A percentile compares a stretch with the other conserved stretches of the same genome.
These are phyloP conservation scores for Ellobium chinense DNA, from an alignment of 2,888 invertebrate genomes.

Conservation along the genomic window DNA sequence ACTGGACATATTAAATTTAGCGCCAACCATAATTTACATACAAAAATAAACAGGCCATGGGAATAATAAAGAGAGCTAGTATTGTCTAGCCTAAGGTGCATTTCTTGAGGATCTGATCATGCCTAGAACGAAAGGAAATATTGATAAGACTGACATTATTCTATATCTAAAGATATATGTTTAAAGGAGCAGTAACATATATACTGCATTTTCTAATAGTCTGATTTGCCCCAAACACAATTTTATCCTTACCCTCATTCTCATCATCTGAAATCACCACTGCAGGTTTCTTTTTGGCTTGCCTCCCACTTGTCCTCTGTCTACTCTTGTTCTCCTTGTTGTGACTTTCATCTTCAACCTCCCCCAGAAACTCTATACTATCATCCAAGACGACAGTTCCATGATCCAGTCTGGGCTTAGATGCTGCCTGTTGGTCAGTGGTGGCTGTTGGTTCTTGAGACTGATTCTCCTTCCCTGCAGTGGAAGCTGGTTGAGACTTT, in stretches of 20 bases:
- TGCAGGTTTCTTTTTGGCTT: not conserved
- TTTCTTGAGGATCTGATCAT: too few species aligned
- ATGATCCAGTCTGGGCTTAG: not conserved
- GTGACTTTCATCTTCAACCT: not conserved
- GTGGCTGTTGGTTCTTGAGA: not conserved
- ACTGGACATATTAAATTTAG: too few species aligned
- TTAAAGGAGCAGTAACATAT: not conserved
- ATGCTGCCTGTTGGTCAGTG: not conserved
- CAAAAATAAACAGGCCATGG: too few species aligned
- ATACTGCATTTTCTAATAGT: not conserved
- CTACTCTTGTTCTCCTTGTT: not conserved
- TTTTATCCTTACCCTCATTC: not conserved
- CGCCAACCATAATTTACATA: too few species aligned
- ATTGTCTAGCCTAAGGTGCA: too few species aligned
- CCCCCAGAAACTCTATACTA: conserved; percentile 8
- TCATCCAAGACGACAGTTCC: conserved; percentile 20
- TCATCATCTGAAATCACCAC: not conserved
- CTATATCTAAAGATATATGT: too few species aligned
- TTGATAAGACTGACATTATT: too few species aligned
- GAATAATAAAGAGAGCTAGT: too few species aligned
- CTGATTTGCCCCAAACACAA: not conserved
- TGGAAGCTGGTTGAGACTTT: too few species aligned
- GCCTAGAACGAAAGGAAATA: too few species aligned
- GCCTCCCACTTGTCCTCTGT: not conserved
- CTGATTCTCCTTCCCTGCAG: too few species aligned